These are phyloP conservation scores for Parambassis ranga DNA, from an alignment of 2,797 vertebrate genomes.

Conservation along the genomic window DNA sequence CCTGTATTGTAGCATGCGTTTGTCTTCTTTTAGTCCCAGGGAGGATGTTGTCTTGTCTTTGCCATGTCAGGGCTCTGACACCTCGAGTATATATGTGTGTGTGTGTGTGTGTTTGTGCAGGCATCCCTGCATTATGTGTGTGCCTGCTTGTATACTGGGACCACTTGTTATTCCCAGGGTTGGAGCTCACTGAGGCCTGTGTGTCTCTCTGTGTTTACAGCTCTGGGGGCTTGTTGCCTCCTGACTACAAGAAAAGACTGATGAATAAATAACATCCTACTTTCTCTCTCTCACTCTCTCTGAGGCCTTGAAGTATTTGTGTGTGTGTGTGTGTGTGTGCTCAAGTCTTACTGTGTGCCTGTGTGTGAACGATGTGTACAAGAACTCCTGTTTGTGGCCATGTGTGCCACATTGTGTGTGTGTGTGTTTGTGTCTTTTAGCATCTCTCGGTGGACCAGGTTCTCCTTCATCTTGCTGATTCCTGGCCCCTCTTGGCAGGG, in stretches of 20 bases:
- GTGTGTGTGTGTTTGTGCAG: slow-evolving; percentile 56
- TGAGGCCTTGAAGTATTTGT: slow-evolving; percentile 66
- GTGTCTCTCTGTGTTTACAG: slow-evolving; percentile 81
- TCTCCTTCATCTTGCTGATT: slow-evolving; percentile 72
- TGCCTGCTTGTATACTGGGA: slow-evolving; percentile 59
- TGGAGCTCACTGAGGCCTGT: slow-evolving; percentile 66
- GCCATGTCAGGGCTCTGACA: slow-evolving; percentile 57
- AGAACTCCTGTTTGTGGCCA: slow-evolving; percentile 59
- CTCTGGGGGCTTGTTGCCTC: slow-evolving; percentile 82
- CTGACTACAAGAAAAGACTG: slow-evolving; percentile 76
- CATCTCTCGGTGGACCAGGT: slow-evolving; percentile 72
- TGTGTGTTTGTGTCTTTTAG: slow-evolving; percentile 55
- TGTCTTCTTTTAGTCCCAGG: slow-evolving; percentile 55
- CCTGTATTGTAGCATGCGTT: slow-evolving; percentile 36
- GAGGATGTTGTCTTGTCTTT: slow-evolving; percentile 64
- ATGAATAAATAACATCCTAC: slow-evolving; percentile 85
- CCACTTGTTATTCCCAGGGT: slow-evolving; percentile 80
- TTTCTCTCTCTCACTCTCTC: slow-evolving; percentile 68
- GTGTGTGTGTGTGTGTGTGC: slow-evolving; percentile 17
- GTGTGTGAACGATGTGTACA: slow-evolving; percentile 14
- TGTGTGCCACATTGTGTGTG: slow-evolving; percentile 30
- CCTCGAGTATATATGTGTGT: slow-evolving; percentile 31
- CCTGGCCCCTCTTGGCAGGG: slow-evolving; percentile 73
- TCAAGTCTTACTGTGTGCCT: not conserved
- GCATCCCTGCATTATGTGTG: slow-evolving; percentile 30